Percentiles rank a stretch among this genome's conserved stretches.
Conservation (phyloP, 2,888 invertebrate genomes). For the Phorcus lineatus region DNA sequence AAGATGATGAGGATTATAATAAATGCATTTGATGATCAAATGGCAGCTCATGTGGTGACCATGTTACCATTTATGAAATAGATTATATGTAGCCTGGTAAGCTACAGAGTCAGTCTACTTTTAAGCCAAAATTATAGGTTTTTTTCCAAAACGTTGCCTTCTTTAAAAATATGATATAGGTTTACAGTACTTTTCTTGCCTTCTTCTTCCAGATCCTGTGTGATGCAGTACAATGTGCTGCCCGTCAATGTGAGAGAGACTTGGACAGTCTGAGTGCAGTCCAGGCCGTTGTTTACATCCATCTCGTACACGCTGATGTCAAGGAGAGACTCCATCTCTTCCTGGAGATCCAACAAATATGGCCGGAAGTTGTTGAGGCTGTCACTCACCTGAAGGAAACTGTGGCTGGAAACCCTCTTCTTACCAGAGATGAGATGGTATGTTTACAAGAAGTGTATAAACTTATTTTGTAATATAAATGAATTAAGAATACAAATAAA, state of each 20-base stretch:
- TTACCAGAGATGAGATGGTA: conserved; percentile 51
- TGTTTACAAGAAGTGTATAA: background rate
- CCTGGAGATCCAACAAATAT: conserved; percentile 49
- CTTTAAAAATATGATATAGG: no score
- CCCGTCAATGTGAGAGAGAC: conserved; percentile 22
- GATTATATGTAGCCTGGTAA: no score
- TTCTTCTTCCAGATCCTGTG: conserved; percentile 28
- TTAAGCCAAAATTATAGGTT: no score
- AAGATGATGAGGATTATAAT: no score
- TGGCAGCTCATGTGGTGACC: no score
- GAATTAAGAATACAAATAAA: no score
- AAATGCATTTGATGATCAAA: no score
- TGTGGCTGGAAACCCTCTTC: conserved; percentile 40
- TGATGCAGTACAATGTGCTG: conserved; percentile 18
- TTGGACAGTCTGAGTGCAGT: conserved; percentile 9
- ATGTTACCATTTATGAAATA: no score
- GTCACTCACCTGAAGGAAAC: conserved; percentile 26
- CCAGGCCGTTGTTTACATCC: conserved; percentile 29
- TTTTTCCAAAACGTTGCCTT: no score
- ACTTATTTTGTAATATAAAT: no score
- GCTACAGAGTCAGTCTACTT: no score
- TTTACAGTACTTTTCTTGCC: no score
- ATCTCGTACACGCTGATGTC: conserved; percentile 19
- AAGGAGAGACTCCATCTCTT: conserved; percentile 46
- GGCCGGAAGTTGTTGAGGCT: conserved; percentile 48